These are phyloP conservation scores for Apodemus sylvaticus DNA, from an alignment of 2,113 vertebrate genomes.

Conservation along the genomic window DNA sequence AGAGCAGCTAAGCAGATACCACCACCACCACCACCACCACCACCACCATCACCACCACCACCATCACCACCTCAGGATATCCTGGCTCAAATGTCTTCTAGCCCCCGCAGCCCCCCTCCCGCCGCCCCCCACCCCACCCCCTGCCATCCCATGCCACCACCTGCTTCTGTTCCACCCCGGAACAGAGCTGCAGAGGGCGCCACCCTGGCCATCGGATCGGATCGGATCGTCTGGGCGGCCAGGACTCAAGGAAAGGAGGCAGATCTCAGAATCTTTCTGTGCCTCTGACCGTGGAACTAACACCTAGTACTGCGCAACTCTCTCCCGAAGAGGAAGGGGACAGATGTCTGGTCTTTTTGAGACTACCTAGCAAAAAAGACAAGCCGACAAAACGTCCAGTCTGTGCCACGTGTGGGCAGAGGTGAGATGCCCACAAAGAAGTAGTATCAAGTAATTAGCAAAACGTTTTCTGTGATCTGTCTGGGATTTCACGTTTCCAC, in stretches of 20 bases:
- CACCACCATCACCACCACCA: too few relatives aligned
- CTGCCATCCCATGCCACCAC: not conserved
- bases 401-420: rapidly evolving
- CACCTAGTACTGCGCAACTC: not conserved
- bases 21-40: not conserved
- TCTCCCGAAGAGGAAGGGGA: not conserved
- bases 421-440: not conserved
- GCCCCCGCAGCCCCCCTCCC: too few relatives aligned
- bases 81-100: not conserved
- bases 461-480: not conserved
- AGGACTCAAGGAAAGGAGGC: not conserved
- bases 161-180: too few relatives aligned
- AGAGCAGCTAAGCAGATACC: not conserved
- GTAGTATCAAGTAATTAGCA: not conserved
- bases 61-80: not conserved
- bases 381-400: not conserved
- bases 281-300: not conserved
- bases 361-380: not conserved
- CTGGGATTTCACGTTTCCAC: not conserved
- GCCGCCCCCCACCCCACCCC: too few relatives aligned
- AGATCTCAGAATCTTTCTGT: not conserved
- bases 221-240: rapidly evolving
- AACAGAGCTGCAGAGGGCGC: not conserved
- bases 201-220: rapidly evolving
- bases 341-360: not conserved